Conservation (phyloP, 2,888 invertebrate genomes). For the Lasioglossum morio region DNA sequence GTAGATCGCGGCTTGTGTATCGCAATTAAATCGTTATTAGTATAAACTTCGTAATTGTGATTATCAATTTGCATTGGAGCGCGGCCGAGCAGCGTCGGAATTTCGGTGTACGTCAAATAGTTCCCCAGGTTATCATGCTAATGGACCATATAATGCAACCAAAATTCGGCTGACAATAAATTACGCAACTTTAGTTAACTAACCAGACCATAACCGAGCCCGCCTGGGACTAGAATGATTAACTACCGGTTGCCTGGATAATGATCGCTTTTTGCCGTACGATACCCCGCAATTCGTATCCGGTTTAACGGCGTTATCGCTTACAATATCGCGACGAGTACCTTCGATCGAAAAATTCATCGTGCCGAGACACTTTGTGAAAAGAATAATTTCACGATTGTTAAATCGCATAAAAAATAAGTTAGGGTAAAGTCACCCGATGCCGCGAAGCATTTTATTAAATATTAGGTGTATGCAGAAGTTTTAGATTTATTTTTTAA, state of each 20-base stretch:
- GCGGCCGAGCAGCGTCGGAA: conserved; percentile 50
- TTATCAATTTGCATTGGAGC: conserved; percentile 63
- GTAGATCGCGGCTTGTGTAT: conserved; percentile 58
- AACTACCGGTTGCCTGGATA: conserved; percentile 66
- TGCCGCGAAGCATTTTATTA: no score
- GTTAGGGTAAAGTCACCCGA: background rate
- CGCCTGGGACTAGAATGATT: conserved; percentile 71
- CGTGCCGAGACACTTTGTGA: background rate
- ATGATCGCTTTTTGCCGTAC: conserved; percentile 68
- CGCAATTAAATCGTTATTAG: conserved; percentile 64
- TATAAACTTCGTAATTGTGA: conserved; percentile 66
- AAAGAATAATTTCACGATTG: background rate
- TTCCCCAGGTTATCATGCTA: conserved; percentile 72
- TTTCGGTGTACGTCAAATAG: conserved; percentile 69
- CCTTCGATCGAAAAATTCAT: background rate
- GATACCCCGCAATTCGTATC: conserved; percentile 62
- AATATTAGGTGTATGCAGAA: no score
- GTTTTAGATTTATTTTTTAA: no score
- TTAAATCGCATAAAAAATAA: background rate
- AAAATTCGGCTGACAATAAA: conserved; percentile 79
- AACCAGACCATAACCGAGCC: conserved; percentile 74
- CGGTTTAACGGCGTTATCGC: conserved; percentile 44
- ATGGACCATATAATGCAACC: conserved; percentile 76
- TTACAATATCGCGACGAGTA: conserved; percentile 22
- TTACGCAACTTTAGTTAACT: conserved; percentile 78